These are phyloP conservation scores for Motacilla tschutschensis DNA, from an alignment of 2,113 vertebrate species.

Conservation along the genomic window DNA sequence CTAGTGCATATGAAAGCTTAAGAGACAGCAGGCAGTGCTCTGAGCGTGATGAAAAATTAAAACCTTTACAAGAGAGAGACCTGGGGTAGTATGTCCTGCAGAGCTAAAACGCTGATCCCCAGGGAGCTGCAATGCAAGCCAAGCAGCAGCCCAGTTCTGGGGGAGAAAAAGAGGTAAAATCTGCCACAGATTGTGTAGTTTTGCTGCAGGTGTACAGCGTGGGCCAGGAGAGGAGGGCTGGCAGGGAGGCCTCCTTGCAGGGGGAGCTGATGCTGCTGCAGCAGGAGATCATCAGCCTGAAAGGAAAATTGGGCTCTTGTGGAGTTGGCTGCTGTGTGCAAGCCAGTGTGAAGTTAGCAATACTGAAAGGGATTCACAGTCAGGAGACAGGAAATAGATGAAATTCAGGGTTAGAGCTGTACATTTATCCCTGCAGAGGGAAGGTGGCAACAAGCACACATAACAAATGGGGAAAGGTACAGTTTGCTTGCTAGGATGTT, in stretches of 20 bases:
- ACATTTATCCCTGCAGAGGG: background rate
- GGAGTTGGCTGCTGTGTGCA: background rate
- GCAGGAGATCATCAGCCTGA: background rate
- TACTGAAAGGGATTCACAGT: background rate
- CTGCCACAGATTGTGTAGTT: background rate
- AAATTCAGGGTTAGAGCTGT: background rate
- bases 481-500: background rate
- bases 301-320: constrained; percentile 9
- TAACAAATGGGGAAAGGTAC: background rate
- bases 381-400: background rate
- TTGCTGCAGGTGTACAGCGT: background rate
- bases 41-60: background rate
- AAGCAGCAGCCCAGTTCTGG: background rate
- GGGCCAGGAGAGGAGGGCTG: background rate
- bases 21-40: constrained; percentile 14
- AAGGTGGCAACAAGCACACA: background rate
- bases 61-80: background rate
- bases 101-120: background rate
- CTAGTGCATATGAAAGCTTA: background rate
- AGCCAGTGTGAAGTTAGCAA: background rate
- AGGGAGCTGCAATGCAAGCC: background rate
- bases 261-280: background rate
- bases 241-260: background rate
- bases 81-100: background rate
- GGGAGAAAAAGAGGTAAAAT: background rate